Percentiles rank a stretch among this genome's conserved stretches.
These are phyloP conservation scores for Numenius arquata DNA, from an alignment of 2,113 vertebrate species.

Conservation along the genomic window DNA sequence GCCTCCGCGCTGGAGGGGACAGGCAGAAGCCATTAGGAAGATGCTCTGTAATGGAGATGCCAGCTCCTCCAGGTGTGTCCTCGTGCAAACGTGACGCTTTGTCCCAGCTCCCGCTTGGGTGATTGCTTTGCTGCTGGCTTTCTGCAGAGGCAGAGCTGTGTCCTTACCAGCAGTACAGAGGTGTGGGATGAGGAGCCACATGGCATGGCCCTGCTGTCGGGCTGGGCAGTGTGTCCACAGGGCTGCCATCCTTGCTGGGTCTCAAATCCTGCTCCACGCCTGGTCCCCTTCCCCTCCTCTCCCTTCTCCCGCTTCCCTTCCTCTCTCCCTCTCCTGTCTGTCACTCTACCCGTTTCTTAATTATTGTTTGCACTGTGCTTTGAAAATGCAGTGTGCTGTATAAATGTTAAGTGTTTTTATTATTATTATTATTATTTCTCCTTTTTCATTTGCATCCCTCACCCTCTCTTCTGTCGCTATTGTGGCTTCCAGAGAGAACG, in stretches of 20 bases:
- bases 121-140: not conserved
- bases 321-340: not conserved
- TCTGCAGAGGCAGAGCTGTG: not conserved
- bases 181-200: not conserved
- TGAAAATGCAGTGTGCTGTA: constrained; percentile 21
- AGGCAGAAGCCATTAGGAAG: not conserved
- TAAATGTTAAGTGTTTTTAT: constrained; percentile 31
- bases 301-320: not conserved
- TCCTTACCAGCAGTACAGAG: not conserved
- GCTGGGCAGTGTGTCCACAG: not conserved
- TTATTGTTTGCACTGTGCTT: constrained; percentile 37
- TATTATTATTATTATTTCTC: not conserved
- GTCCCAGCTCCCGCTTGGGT: fast-evolving
- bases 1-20: not conserved
- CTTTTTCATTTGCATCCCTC: constrained; percentile 11
- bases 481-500: constrained; percentile 46
- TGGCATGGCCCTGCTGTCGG: fast-evolving
- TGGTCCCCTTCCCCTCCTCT: not conserved
- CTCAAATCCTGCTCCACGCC: not conserved
- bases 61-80: not conserved
- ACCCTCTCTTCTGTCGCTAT: constrained; percentile 2
- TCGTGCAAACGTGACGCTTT: fast-evolving
- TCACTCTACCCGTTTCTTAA: constrained; percentile 18
- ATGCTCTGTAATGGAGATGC: not conserved
- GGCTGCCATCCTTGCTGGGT: not conserved